These are phyloP conservation scores for Tokudaia muenninki DNA, from an alignment of 2,797 vertebrate genomes.

Conservation along the genomic window DNA sequence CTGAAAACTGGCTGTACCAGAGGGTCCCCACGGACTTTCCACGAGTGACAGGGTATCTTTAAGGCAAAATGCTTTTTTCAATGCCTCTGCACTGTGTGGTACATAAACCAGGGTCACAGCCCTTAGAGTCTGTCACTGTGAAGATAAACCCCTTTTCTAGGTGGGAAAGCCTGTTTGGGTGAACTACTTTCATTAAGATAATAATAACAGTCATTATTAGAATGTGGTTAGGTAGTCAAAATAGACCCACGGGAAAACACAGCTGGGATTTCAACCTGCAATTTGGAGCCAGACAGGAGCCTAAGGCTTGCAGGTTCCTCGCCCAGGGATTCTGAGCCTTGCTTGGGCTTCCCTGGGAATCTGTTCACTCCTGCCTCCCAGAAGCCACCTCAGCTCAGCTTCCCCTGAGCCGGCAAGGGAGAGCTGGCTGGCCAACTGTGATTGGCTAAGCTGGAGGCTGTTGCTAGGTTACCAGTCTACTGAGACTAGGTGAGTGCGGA, in stretches of 20 bases:
- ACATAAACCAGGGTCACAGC: neutral
- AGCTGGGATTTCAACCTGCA: constrained; percentile 26
- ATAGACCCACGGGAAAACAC: constrained; percentile 35
- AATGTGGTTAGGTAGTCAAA: neutral
- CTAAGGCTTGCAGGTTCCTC: neutral
- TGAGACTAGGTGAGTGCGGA: neutral
- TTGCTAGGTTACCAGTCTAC: constrained; percentile 79
- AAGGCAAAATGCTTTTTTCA: neutral
- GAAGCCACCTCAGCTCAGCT: neutral
- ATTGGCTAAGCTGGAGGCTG: constrained; percentile 73
- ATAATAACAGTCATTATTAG: constrained; percentile 1
- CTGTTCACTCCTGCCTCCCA: neutral
- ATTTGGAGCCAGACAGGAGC: constrained; percentile 39
- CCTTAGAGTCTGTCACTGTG: neutral
- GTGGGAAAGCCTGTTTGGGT: constrained; percentile 29
- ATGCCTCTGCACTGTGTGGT: neutral
- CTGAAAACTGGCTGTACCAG: neutral
- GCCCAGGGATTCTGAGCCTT: neutral
- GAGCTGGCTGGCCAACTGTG: neutral
- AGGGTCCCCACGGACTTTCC: neutral
- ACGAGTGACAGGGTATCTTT: neutral
- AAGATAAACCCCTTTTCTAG: neutral
- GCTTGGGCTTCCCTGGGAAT: constrained; percentile 36
- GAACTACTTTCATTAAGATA: constrained; percentile 2
- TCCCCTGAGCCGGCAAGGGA: neutral